Evolutionary conservation across 23 tunicate species (phyloP), one percentile per base, ranked within the genome.

Genomic region (Botrylloides violaceus): DNA sequence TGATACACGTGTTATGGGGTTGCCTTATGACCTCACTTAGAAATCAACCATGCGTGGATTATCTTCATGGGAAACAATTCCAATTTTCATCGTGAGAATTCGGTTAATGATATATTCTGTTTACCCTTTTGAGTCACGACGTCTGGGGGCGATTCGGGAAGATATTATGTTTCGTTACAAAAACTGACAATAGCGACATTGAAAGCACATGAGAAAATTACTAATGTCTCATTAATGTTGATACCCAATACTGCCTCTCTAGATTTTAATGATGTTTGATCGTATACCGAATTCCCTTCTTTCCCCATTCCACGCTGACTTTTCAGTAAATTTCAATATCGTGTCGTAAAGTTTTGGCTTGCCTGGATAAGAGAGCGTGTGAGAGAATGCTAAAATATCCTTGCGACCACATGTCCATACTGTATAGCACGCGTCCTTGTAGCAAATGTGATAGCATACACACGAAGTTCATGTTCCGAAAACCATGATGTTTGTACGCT

Each of bases 1-100:
- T 15, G 12, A 43, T 7, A 43, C 53, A 43, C 53, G 53, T 43
- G 53, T 43, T 43, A 43, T 9, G 12, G 15, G 53, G 12, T 15
- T 43, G 53, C 53, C 53, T 43, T 43, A 43, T 43, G 53, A 43
- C 53, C 53, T 43, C 53, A 43, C 53, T 43, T 9, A 43, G 15
- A 43, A 43, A 1, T 37, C 36, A 43, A 23, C 47, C 29, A 68
- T 32, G 58, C 74, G 74, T 68, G 58, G 58, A 68, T 32, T 68
- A 68, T 68, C 74, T 39, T 68, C 74, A 68, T 68, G 74, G 74
- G 74, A 68, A 68, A 43, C 53, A 43, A 43, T 43, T 43, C 53
- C 53, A 43, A 43, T 43, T 43, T 43, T 43, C 53, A 43, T 43
- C 53, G 53, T 43, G 53, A 43, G 53, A 43, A 43, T 43, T 43